Evolutionary conservation across 2,888 invertebrate species (phyloP).

Genomic region (Chironomus tentans): DNA sequence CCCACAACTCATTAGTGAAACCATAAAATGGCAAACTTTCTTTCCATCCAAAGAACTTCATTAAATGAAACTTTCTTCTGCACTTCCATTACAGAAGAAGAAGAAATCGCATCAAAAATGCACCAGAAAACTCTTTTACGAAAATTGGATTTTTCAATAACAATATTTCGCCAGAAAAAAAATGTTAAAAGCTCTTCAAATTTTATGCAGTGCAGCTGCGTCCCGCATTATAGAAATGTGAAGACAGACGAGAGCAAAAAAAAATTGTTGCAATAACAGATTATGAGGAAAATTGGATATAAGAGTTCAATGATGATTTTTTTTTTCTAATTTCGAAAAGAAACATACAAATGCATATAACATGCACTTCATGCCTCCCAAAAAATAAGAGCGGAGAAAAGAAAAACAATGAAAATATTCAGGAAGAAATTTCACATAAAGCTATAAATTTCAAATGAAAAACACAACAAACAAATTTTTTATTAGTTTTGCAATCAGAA

Average conservation of each 20-base stretch:
- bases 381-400: no score
- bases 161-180: not conserved
- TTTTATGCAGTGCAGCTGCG: not conserved
- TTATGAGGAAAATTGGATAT: not conserved
- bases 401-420: not conserved
- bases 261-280: no score
- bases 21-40: no score
- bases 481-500: constrained; percentile 21
- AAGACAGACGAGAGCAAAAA: not conserved
- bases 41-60: no score
- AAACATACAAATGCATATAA: no score
- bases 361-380: no score
- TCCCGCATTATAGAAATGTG: not conserved
- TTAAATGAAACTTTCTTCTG: not conserved
- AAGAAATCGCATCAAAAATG: no score
- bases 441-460: constrained; percentile 18
- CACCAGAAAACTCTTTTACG: not conserved
- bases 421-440: not conserved
- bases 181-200: not conserved
- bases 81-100: no score
- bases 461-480: constrained; percentile 9
- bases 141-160: not conserved
- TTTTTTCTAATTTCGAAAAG: no score
- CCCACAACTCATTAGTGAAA: no score
- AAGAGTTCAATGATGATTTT: no score